Conservation (phyloP, 2,888 invertebrate genomes). For the Boloria euphrosyne region DNA sequence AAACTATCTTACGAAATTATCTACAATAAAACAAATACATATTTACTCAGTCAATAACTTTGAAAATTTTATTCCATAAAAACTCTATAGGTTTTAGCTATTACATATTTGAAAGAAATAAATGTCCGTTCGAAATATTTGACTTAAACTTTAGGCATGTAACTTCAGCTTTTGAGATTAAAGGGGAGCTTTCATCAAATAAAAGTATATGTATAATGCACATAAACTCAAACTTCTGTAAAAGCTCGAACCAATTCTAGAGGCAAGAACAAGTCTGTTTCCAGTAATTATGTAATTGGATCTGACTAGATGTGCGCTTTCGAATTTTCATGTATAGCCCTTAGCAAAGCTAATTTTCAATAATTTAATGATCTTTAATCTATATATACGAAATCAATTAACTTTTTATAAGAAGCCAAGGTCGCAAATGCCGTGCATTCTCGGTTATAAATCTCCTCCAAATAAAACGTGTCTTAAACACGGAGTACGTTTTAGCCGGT, state of each 20-base stretch:
- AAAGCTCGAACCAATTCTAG: no score
- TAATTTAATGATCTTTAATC: background rate
- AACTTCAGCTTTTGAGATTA: no score
- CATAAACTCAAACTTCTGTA: no score
- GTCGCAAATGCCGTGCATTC: slow-evolving; percentile 33
- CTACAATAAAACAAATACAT: slow-evolving; percentile 17
- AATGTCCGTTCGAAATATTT: no score
- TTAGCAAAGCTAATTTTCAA: background rate
- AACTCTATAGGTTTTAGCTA: background rate
- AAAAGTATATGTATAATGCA: no score
- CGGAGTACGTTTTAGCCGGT: slow-evolving; percentile 40
- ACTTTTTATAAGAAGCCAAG: slow-evolving; percentile 29
- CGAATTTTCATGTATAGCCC: background rate
- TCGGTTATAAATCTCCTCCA: slow-evolving; percentile 39
- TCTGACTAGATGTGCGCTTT: no score
- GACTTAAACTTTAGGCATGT: no score
- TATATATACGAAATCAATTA: slow-evolving; percentile 29
- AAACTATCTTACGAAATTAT: slow-evolving; percentile 27
- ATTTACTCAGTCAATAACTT: slow-evolving; percentile 2
- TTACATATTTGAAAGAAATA: no score
- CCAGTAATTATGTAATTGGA: no score
- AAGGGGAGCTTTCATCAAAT: no score
- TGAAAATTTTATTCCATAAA: slow-evolving; percentile 5
- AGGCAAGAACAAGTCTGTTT: no score
- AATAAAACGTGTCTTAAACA: slow-evolving; percentile 39